phyloP scores from a whole-genome alignment of 2,888 invertebrate genomes.

The Sphaerophoria rueppellii region DNA sequence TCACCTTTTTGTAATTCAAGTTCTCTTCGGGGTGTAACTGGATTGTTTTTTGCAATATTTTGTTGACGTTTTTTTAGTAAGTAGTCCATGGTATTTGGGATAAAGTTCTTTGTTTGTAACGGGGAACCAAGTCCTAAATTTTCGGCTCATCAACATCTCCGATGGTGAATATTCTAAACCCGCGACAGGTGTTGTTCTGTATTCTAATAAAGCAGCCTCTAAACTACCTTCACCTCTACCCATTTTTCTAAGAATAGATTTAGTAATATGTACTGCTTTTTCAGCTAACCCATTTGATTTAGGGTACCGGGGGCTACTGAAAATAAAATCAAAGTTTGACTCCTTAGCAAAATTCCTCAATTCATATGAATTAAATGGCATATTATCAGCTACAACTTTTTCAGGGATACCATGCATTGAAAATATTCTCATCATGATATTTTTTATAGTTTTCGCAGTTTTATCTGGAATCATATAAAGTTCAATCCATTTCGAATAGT shows the following conservation, averaged over 20 bases:
- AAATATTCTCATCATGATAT: constrained; percentile 21
- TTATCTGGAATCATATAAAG: constrained; percentile 26
- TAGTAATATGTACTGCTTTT: constrained; percentile 46
- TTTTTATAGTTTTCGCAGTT: constrained; percentile 22
- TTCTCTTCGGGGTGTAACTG: neutral
- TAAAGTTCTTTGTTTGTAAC: constrained; percentile 22
- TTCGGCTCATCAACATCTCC: constrained; percentile 28
- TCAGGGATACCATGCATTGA: constrained; percentile 43
- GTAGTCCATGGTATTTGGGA: constrained; percentile 11
- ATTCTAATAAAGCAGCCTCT: constrained; percentile 33
- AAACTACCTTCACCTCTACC: constrained; percentile 17
- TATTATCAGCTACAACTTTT: constrained; percentile 45
- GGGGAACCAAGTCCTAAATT: constrained; percentile 21
- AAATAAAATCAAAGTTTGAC: constrained; percentile 47
- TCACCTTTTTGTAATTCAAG: constrained; percentile 7
- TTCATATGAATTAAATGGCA: constrained; percentile 46
- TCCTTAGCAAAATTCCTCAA: constrained; percentile 36
- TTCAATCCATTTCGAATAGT: constrained; percentile 51
- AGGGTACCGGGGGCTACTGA: constrained; percentile 43
- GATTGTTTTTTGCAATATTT: constrained; percentile 6
- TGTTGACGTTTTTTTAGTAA: constrained; percentile 4
- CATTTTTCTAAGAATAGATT: constrained; percentile 46
- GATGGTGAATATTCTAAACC: too few relatives aligned
- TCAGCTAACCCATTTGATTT: constrained; percentile 40
- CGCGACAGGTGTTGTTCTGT: constrained; percentile 23